Conservation (phyloP, 2,888 invertebrate species). For the Caenorhabditis macrosperma region DNA sequence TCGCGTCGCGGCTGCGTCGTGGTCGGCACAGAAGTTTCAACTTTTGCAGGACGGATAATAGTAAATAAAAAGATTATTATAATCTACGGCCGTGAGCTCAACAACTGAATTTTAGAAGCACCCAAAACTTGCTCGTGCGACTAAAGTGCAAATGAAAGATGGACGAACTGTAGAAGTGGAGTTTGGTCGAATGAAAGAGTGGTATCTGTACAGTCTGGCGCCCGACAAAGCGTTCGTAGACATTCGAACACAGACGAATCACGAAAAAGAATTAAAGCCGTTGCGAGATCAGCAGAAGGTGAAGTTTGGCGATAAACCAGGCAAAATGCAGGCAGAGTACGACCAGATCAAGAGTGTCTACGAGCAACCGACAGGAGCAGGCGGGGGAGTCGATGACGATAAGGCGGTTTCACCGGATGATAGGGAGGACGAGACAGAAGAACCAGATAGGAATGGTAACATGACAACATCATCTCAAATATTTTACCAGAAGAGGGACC, state of each 20-base stretch:
- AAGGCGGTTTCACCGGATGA: too few species aligned
- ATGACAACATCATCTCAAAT: too few species aligned
- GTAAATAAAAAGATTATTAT: too few species aligned
- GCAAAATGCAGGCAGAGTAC: conserved; percentile 21
- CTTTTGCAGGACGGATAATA: too few species aligned
- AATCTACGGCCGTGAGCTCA: too few species aligned
- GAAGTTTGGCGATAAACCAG: not conserved
- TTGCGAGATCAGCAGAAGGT: not conserved
- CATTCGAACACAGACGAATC: not conserved
- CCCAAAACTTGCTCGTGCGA: conserved; percentile 16
- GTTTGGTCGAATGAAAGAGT: conserved; percentile 30
- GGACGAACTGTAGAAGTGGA: conserved; percentile 35
- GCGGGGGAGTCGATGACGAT: too few species aligned
- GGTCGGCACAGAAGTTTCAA: too few species aligned
- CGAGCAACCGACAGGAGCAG: not conserved
- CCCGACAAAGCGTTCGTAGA: conserved; percentile 19
- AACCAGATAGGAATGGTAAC: too few species aligned
- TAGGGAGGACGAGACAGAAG: too few species aligned
- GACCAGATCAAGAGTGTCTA: conserved; percentile 11
- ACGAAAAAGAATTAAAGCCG: not conserved
- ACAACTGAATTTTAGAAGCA: conserved; percentile 10
- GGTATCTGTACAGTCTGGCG: conserved; percentile 10
- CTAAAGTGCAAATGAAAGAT: conserved; percentile 1
- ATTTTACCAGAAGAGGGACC: too few species aligned
- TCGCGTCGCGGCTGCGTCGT: too few species aligned